These are phyloP conservation scores for Gymnodraco acuticeps DNA, from an alignment of 2,797 vertebrate genomes.

Conservation along the genomic window DNA sequence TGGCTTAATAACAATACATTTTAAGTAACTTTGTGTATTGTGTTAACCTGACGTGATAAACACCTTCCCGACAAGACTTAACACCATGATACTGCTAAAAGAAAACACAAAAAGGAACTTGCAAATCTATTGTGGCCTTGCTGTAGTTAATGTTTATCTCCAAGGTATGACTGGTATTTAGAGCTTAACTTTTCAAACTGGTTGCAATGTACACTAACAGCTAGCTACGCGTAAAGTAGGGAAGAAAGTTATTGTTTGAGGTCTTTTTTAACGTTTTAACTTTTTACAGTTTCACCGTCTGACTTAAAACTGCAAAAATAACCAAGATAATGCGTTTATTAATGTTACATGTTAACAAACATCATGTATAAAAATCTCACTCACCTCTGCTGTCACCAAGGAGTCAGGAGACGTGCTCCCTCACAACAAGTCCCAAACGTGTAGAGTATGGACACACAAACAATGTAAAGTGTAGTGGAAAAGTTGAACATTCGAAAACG, in stretches of 20 bases:
- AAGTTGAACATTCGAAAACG: neutral
- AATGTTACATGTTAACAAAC: conserved; percentile 6
- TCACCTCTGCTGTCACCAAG: conserved; percentile 80
- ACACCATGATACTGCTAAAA: neutral
- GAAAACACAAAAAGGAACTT: neutral
- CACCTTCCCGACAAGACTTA: too few relatives aligned
- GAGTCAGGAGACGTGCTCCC: conserved; percentile 59
- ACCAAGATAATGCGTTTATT: neutral
- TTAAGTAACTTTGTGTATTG: conserved; percentile 3
- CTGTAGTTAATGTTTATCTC: conserved; percentile 64
- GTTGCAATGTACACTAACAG: neutral
- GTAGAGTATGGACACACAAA: neutral
- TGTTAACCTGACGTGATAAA: conserved; percentile 39
- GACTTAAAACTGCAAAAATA: neutral
- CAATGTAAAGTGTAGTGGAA: neutral
- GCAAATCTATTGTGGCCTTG: conserved; percentile 1
- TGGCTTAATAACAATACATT: conserved; percentile 13
- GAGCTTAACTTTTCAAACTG: conserved; percentile 7
- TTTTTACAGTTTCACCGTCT: neutral
- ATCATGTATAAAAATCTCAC: conserved; percentile 44
- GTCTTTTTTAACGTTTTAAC: neutral
- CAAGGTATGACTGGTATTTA: conserved; percentile 30
- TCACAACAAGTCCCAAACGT: conserved; percentile 56
- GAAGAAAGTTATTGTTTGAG: too few relatives aligned
- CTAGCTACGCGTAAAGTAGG: neutral